These are phyloP conservation scores for Tethea ocularis DNA, from an alignment of 2,888 invertebrate species.

Conservation along the genomic window DNA sequence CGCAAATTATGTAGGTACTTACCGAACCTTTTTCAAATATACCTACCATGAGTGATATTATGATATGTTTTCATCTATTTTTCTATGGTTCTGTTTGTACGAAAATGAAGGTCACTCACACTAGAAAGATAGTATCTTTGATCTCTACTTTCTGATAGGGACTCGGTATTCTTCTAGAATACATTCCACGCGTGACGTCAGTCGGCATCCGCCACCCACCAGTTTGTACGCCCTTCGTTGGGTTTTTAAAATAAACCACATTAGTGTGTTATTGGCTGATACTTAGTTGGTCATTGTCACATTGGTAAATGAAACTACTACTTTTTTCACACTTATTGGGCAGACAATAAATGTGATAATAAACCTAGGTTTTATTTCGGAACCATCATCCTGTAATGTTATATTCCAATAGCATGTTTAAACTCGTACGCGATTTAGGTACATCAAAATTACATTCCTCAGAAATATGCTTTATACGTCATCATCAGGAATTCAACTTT, in stretches of 20 bases:
- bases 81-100: too few relatives aligned
- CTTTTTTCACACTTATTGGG: too few relatives aligned
- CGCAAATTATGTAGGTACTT: too few relatives aligned
- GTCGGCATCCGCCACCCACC: not conserved
- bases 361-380: too few relatives aligned
- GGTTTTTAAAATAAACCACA: not conserved
- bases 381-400: too few relatives aligned
- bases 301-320: not conserved
- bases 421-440: too few relatives aligned
- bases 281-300: not conserved
- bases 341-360: too few relatives aligned
- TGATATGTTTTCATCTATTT: too few relatives aligned
- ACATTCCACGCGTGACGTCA: not conserved
- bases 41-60: too few relatives aligned
- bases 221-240: not conserved
- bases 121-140: not conserved
- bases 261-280: not conserved
- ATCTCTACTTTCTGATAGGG: not conserved
- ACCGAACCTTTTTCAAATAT: too few relatives aligned
- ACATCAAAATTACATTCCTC: not conserved
- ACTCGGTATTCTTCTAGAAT: not conserved
- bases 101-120: not conserved
- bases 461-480: not conserved
- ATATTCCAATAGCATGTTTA: too few relatives aligned
- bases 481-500: not conserved